These are phyloP conservation scores for Corythornis madagascariensis DNA, from an alignment of 2,113 vertebrate genomes.

Conservation along the genomic window DNA sequence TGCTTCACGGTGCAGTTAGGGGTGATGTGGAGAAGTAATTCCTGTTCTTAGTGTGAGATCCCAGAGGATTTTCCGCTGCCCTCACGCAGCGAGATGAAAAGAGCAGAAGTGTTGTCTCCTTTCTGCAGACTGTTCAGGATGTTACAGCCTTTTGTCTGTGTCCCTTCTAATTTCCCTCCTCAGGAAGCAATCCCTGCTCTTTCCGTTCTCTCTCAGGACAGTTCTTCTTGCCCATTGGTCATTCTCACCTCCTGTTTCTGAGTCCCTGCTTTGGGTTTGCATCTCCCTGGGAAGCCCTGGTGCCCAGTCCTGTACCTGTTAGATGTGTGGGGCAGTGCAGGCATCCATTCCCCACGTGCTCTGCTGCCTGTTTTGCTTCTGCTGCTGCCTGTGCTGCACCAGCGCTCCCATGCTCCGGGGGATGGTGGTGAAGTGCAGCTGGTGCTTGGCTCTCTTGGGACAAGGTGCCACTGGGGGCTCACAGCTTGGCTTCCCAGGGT, in stretches of 20 bases:
- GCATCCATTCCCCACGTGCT: neutral
- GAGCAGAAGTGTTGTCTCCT: neutral
- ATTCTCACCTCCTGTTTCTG: neutral
- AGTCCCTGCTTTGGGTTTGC: neutral
- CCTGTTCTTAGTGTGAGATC: neutral
- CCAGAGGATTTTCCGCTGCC: neutral
- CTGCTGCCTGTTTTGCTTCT: fast-evolving
- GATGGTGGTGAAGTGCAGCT: fast-evolving
- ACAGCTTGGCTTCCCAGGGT: fast-evolving
- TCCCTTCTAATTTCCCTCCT: neutral
- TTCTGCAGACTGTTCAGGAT: neutral
- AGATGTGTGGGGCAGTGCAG: neutral
- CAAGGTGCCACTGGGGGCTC: fast-evolving
- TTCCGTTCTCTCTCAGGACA: neutral
- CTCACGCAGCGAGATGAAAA: neutral
- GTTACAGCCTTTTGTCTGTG: neutral
- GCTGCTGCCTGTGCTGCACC: neutral
- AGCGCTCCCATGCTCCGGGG: fast-evolving
- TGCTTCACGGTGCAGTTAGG: fast-evolving
- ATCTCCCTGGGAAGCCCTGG: neutral
- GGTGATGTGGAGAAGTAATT: neutral
- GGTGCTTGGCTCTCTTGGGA: neutral
- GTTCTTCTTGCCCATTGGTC: neutral
- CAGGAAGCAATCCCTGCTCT: neutral
- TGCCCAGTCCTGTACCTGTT: neutral